Conservation (phyloP, 2,113 vertebrate species). For the Xenopus borealis region DNA sequence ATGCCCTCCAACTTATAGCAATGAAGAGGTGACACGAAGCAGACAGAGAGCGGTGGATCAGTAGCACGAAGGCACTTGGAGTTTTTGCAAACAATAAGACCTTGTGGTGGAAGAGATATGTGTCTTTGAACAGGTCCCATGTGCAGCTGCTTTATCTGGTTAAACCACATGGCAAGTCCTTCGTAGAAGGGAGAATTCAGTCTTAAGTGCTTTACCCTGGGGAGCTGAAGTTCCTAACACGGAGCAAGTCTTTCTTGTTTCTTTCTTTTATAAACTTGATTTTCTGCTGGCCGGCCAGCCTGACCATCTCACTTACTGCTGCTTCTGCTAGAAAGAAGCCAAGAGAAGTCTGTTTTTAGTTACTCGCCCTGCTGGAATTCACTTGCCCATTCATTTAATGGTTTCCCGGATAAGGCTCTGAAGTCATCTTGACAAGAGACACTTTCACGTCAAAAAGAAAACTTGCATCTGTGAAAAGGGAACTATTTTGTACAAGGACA, state of each 20-base stretch:
- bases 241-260: constrained; percentile 8
- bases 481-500: neutral
- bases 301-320: neutral
- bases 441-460: neutral
- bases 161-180: constrained; percentile 7
- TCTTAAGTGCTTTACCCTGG: neutral
- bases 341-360: neutral
- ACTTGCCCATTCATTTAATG: neutral
- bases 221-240: neutral
- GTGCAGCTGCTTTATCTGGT: constrained; percentile 15
- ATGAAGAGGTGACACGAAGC: too few relatives aligned
- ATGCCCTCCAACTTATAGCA: too few relatives aligned
- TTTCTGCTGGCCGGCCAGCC: neutral
- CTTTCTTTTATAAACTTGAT: neutral
- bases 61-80: neutral
- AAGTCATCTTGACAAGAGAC: neutral
- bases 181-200: neutral
- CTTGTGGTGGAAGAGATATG: constrained; percentile 9
- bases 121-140: neutral
- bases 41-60: too few relatives aligned
- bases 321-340: neutral
- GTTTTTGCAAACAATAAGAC: neutral
- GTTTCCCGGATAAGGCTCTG: neutral
- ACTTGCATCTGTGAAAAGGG: neutral
- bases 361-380: neutral